Conservation (phyloP, 2,797 vertebrate genomes). For the Echiichthys vipera region DNA sequence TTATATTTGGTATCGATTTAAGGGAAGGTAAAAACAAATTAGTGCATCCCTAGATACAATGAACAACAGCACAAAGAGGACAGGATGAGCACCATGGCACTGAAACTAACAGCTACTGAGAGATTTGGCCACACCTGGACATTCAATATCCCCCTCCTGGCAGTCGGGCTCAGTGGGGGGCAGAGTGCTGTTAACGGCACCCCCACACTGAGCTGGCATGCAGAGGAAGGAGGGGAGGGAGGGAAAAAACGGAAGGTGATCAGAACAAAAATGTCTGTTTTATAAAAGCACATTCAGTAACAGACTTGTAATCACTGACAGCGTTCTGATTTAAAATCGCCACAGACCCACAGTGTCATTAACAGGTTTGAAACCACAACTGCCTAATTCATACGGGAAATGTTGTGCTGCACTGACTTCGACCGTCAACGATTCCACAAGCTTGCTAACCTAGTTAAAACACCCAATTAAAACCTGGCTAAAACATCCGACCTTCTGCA, state of each 20-base stretch:
- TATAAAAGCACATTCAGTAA: slow-evolving; percentile 9
- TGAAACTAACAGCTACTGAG: slow-evolving; percentile 52
- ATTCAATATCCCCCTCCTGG: slow-evolving; percentile 82
- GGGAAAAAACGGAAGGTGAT: slow-evolving; percentile 47
- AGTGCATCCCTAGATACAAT: slow-evolving; percentile 43
- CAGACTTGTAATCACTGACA: background rate
- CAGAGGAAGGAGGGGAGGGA: slow-evolving; percentile 31
- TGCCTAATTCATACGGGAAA: background rate
- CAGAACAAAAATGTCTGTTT: slow-evolving; percentile 29
- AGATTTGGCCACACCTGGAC: slow-evolving; percentile 81
- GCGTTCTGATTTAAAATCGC: background rate
- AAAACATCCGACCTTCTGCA: background rate
- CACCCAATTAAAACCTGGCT: background rate
- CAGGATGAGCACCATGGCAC: slow-evolving; percentile 46
- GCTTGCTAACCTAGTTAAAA: background rate
- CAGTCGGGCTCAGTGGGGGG: slow-evolving; percentile 74
- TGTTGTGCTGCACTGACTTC: background rate
- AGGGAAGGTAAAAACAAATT: background rate
- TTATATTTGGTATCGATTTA: background rate
- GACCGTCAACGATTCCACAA: background rate
- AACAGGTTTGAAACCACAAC: no score
- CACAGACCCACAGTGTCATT: background rate
- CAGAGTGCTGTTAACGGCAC: slow-evolving; percentile 57
- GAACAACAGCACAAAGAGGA: slow-evolving; percentile 33
- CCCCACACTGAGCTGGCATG: slow-evolving; percentile 80